Conservation (phyloP, 1,140 invertebrate genomes). For the Lordiphosa mommai region DNA sequence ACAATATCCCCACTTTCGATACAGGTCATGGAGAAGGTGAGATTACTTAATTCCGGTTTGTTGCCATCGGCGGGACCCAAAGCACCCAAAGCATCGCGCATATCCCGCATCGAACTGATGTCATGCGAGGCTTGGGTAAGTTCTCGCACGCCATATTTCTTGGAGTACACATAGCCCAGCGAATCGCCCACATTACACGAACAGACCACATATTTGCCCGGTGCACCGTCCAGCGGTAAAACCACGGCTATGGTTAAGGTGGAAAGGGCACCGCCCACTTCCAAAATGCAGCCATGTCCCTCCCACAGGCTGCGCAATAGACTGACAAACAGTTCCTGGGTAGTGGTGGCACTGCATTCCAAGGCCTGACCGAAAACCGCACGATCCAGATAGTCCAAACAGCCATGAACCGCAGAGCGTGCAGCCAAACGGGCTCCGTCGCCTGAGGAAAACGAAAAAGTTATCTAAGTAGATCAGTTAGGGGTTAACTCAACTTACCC, state of each 20-base stretch:
- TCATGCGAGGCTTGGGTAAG: slow-evolving; percentile 93
- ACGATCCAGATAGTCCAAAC: slow-evolving; percentile 91
- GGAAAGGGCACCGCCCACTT: slow-evolving; percentile 92
- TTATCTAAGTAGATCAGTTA: too few species aligned
- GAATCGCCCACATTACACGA: slow-evolving; percentile 95
- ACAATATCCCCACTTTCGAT: slow-evolving; percentile 92
- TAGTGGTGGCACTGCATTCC: slow-evolving; percentile 66
- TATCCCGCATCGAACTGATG: slow-evolving; percentile 92
- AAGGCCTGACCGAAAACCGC: slow-evolving; percentile 83
- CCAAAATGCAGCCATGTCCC: slow-evolving; percentile 92
- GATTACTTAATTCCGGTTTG: slow-evolving; percentile 93
- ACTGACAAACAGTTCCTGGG: slow-evolving; percentile 87
- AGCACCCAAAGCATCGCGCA: slow-evolving; percentile 94
- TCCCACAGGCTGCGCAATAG: slow-evolving; percentile 92
- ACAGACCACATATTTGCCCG: slow-evolving; percentile 88
- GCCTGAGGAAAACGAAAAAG: slow-evolving; percentile 77
- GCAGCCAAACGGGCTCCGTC: slow-evolving; percentile 93
- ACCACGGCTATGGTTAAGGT: slow-evolving; percentile 91
- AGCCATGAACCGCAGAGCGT: slow-evolving; percentile 92
- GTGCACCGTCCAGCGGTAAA: slow-evolving; percentile 81
- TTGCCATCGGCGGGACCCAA: slow-evolving; percentile 93
- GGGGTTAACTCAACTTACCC: slow-evolving; percentile 82
- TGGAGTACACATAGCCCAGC: slow-evolving; percentile 92
- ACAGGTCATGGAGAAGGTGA: slow-evolving; percentile 93
- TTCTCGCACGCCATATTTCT: slow-evolving; percentile 87